These are phyloP conservation scores for Rana temporaria DNA, from an alignment of 2,113 vertebrate species.

Conservation along the genomic window DNA sequence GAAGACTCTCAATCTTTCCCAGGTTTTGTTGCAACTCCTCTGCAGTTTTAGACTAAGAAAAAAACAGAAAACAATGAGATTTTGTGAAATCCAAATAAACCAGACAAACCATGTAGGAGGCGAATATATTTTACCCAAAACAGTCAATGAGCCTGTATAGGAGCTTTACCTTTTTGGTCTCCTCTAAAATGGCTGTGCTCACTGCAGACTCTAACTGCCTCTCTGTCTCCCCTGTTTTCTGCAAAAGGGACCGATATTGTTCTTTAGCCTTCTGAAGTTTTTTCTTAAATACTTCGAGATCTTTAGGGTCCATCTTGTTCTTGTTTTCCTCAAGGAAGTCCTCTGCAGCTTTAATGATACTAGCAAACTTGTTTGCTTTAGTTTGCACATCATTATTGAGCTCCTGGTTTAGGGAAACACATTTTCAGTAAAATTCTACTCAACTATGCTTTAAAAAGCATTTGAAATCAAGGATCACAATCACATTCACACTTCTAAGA, in stretches of 20 bases:
- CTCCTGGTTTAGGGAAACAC: slow-evolving; percentile 69
- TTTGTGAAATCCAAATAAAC: too few relatives aligned
- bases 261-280: slow-evolving; percentile 81
- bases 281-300: slow-evolving; percentile 76
- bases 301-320: slow-evolving; percentile 77
- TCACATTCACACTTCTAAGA: too few relatives aligned
- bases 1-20: slow-evolving; percentile 83
- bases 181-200: slow-evolving; percentile 83
- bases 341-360: slow-evolving; percentile 82
- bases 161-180: slow-evolving; percentile 86
- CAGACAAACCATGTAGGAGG: too few relatives aligned
- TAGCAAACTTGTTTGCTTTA: slow-evolving; percentile 73
- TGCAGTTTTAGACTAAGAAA: slow-evolving; percentile 82
- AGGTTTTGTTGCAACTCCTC: slow-evolving; percentile 89
- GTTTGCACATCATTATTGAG: slow-evolving; percentile 84
- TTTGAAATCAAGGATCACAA: too few relatives aligned
- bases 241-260: slow-evolving; percentile 80
- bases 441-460: too few relatives aligned
- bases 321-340: slow-evolving; percentile 86
- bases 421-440: too few relatives aligned
- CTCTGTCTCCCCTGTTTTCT: slow-evolving; percentile 75
- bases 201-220: slow-evolving; percentile 83
- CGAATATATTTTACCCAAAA: too few relatives aligned
- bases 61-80: slow-evolving; percentile 20
- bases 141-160: too few relatives aligned